phyloP scores from a whole-genome alignment of 2,113 vertebrate species.

The Corydoras sp. region DNA sequence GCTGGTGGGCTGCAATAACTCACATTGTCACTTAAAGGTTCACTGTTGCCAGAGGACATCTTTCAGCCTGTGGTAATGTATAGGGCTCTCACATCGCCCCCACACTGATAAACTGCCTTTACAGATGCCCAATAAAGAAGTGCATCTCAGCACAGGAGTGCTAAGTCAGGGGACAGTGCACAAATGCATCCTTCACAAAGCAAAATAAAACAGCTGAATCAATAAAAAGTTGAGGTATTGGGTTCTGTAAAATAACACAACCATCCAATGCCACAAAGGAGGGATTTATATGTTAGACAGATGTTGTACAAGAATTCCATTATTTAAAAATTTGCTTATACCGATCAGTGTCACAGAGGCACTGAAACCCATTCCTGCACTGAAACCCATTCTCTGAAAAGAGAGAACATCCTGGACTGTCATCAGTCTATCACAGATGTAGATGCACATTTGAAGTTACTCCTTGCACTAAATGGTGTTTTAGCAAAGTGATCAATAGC shows the following conservation, averaged over 20 bases:
- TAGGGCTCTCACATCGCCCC: conserved; percentile 14
- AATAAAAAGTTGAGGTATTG: conserved; percentile 14
- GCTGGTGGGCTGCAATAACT: conserved; percentile 31
- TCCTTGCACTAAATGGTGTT: too few species aligned
- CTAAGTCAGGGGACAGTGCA: conserved; percentile 20
- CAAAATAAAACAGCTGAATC: conserved; percentile 22
- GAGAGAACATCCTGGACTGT: too few species aligned
- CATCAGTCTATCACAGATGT: too few species aligned
- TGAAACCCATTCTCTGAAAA: too few species aligned
- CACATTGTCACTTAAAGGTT: conserved; percentile 31
- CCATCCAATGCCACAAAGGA: conserved; percentile 10
- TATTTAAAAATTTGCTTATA: neutral
- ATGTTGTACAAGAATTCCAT: conserved; percentile 6
- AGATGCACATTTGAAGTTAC: too few species aligned
- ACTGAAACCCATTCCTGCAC: too few species aligned
- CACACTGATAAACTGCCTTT: conserved; percentile 28
- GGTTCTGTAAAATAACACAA: conserved; percentile 14
- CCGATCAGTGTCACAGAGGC: too few species aligned
- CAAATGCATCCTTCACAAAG: conserved; percentile 8
- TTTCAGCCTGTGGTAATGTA: conserved; percentile 25
- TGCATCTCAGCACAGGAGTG: conserved; percentile 12
- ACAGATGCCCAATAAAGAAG: conserved; percentile 33
- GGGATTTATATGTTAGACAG: neutral
- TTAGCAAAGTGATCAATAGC: too few species aligned
- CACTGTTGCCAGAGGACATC: conserved; percentile 21